phyloP scores from a whole-genome alignment of 2,113 vertebrate species.

The Pimephales promelas region DNA sequence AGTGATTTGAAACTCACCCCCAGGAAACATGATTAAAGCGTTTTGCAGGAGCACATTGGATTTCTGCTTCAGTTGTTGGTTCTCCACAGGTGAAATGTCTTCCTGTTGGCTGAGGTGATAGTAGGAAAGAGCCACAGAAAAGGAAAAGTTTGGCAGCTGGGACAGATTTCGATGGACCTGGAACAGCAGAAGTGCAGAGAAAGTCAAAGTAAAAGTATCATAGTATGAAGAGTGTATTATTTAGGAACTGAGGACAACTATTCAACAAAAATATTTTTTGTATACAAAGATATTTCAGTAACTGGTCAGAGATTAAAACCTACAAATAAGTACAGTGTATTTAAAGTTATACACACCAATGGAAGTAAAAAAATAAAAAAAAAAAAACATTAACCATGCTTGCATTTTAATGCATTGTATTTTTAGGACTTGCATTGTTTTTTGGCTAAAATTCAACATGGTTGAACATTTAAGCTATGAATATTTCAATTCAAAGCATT shows the following conservation, averaged over 20 bases:
- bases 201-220: background rate
- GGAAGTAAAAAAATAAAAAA: too few species aligned
- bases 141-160: constrained; percentile 96
- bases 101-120: constrained; percentile 91
- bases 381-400: too few species aligned
- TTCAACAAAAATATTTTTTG: too few species aligned
- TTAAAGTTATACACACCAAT: too few species aligned
- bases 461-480: too few species aligned
- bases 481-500: too few species aligned
- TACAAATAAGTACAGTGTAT: too few species aligned
- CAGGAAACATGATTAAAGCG: constrained; percentile 91
- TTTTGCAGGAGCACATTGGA: constrained; percentile 81
- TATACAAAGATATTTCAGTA: too few species aligned
- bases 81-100: constrained; percentile 78
- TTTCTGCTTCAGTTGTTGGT: constrained; percentile 67
- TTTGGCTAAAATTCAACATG: too few species aligned
- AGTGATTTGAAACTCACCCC: constrained; percentile 74
- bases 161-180: constrained; percentile 92
- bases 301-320: too few species aligned
- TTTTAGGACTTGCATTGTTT: too few species aligned
- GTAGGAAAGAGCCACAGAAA: constrained; percentile 88
- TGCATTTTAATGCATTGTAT: too few species aligned
- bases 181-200: constrained; percentile 41
- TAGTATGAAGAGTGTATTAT: background rate
- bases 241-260: background rate